Evolutionary conservation across 2,888 invertebrate genomes (phyloP), one percentile per base, ranked within the genome.

Genomic region (Tineola bisselliella): DNA sequence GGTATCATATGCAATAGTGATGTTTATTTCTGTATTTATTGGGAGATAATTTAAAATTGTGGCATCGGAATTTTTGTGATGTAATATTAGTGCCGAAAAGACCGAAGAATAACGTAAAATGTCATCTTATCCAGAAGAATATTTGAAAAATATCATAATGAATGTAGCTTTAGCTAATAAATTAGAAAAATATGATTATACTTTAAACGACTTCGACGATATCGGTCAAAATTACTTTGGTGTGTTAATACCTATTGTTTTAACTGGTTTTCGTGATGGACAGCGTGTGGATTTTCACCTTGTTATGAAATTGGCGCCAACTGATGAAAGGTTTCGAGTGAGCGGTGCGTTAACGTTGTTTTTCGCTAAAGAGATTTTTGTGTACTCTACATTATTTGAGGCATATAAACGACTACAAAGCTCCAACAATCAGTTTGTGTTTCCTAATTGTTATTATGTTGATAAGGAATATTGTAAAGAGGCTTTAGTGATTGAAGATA

Each of bases 141-240:
- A 59, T 25, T 10, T 59, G 44, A 59, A 59, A 44, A 12, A 11
- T 8, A 59, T 59, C 25, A 17, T 59, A 8, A 11, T 12, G 1
- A 43, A 44, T 12, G 59, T 59, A 12, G 59, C 44, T 44, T 11
- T 4, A n/a, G 11, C 19, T n/a, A 38, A 43, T 19, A 43, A 31
- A 19, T 18, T 59, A 15, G n/a, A 19, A 43, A 44, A 59, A 11
- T 44, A 25, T 11, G 25, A 43, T 4, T 43, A 44, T 13, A 44
- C 18, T 5, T 13, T 18, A n/a, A 44, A 59, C 8, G 18, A 43
- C 12, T 59, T 59, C 31, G 59, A 59, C 10, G 5, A 17, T 64
- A 73, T 79, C 19, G 83, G 77, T 1, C 84, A 84, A 66, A 86
- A 86, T 64, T 87, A 81, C 65, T 87, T 87, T 44, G 86, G 84